Conservation (phyloP, 37 sponge, comb jelly and placozoan genomes). For the Axinella damicornis region DNA sequence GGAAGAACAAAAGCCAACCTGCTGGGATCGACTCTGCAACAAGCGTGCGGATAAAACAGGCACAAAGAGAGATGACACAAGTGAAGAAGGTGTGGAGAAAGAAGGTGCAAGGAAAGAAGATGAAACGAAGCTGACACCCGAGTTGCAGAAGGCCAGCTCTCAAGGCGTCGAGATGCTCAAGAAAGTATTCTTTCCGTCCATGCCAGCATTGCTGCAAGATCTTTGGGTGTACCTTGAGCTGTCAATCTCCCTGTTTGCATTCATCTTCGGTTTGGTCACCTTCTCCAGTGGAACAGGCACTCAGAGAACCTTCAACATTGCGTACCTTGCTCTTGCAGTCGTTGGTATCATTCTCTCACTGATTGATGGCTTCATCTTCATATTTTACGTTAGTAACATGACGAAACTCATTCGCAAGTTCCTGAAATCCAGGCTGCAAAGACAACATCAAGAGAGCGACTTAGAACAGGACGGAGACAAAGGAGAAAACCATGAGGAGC, state of each 20-base stretch:
- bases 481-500: neutral
- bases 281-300: neutral
- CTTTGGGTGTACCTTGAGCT: conserved; percentile 61
- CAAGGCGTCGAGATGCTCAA: conserved; percentile 41
- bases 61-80: neutral
- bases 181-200: conserved; percentile 32
- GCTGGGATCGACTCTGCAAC: neutral
- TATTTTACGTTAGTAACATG: conserved; percentile 37
- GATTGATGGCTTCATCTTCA: conserved; percentile 63
- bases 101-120: neutral
- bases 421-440: neutral
- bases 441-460: neutral
- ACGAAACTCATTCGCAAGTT: neutral
- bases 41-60: neutral
- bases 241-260: conserved; percentile 25
- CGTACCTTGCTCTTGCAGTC: conserved; percentile 23
- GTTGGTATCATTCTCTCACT: conserved; percentile 26
- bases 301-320: conserved; percentile 13
- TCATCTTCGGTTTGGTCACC: conserved; percentile 15
- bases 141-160: conserved; percentile 19
- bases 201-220: conserved; percentile 42
- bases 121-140: conserved; percentile 21
- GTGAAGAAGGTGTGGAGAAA: neutral
- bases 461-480: conserved; percentile 7
- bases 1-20: neutral